A percentile compares a stretch with the other conserved stretches of the same genome.
Conservation (phyloP, 2,888 invertebrate species). For the Trissolcus japonicus region DNA sequence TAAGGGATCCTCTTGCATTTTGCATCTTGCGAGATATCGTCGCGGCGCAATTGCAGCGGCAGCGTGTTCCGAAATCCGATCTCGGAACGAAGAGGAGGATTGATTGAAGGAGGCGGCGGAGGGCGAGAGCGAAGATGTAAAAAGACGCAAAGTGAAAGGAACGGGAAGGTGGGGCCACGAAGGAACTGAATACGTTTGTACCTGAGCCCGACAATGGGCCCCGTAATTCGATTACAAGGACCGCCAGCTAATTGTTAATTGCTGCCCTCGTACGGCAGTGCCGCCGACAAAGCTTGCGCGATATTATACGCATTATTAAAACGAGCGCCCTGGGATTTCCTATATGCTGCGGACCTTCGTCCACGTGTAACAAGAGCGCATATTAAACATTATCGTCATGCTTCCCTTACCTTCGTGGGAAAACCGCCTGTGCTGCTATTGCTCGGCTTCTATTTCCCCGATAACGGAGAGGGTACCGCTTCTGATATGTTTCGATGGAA, state of each 20-base stretch:
- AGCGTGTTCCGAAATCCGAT: constrained; percentile 72
- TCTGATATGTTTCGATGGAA: no score
- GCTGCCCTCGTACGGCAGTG: constrained; percentile 67
- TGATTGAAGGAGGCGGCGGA: constrained; percentile 44
- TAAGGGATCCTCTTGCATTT: constrained; percentile 74
- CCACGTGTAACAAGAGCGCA: constrained; percentile 54
- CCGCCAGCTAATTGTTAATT: constrained; percentile 77
- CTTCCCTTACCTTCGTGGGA: constrained; percentile 51
- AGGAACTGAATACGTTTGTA: constrained; percentile 75
- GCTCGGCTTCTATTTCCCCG: constrained; percentile 23
- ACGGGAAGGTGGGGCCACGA: constrained; percentile 58
- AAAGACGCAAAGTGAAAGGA: constrained; percentile 58
- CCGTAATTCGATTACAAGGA: constrained; percentile 77
- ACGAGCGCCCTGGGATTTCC: constrained; percentile 64
- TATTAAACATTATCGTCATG: constrained; percentile 50
- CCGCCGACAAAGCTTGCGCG: constrained; percentile 69
- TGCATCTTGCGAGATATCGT: constrained; percentile 66
- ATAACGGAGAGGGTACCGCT: neutral
- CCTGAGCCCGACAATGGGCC: constrained; percentile 74
- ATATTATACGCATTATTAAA: constrained; percentile 70
- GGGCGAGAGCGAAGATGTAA: constrained; percentile 54
- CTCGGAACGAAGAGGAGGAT: constrained; percentile 61
- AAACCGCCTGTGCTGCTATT: constrained; percentile 12
- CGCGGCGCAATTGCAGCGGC: constrained; percentile 60
- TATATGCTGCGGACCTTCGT: constrained; percentile 34